phyloP scores from a whole-genome alignment of 92 coral and sea anemone genomes.

The Metridium senile region DNA sequence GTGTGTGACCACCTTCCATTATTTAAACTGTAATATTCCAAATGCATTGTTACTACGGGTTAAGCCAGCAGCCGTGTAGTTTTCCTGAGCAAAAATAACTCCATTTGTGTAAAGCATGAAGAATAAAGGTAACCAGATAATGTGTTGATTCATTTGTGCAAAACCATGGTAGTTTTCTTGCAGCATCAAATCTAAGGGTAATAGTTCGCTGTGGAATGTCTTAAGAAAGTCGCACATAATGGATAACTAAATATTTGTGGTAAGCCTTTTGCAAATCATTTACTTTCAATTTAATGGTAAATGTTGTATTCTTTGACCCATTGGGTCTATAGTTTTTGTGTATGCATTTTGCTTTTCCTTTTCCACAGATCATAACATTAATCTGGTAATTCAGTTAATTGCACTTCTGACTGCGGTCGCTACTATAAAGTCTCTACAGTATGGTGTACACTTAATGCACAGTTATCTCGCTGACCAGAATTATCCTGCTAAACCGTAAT shows the following conservation, averaged over 20 bases:
- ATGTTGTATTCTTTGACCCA: too few species aligned
- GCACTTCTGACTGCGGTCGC: too few species aligned
- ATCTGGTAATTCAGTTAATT: too few species aligned
- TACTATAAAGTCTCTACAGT: too few species aligned
- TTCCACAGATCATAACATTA: background rate
- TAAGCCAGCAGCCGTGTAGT: background rate
- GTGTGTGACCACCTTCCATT: background rate
- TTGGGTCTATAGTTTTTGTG: conserved; percentile 8
- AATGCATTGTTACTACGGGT: background rate
- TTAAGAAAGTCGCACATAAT: too few species aligned
- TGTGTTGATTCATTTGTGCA: background rate
- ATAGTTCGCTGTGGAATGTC: too few species aligned
- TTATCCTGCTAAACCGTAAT: too few species aligned
- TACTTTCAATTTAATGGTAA: too few species aligned
- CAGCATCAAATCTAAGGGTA: background rate
- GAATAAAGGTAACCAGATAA: background rate
- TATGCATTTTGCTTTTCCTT: background rate
- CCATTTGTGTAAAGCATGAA: background rate
- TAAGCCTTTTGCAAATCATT: background rate
- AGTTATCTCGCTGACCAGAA: too few species aligned
- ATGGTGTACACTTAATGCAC: too few species aligned
- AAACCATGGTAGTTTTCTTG: background rate
- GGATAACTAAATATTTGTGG: background rate
- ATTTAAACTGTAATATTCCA: background rate
- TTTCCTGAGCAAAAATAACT: background rate